phyloP scores from a whole-genome alignment of 2,888 invertebrate genomes.

The Crioceris asparagi region DNA sequence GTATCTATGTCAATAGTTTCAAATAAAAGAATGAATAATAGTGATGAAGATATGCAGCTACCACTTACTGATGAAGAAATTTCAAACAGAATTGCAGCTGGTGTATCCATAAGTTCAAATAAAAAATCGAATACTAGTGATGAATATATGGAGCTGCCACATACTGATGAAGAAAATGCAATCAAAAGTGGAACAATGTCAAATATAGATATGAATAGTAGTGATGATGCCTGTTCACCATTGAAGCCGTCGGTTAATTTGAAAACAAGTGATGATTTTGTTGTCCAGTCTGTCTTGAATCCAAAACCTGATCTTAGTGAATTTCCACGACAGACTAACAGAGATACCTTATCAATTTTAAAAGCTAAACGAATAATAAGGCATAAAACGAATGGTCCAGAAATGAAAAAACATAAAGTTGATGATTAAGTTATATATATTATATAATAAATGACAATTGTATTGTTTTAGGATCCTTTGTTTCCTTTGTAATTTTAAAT shows the following conservation, averaged over 20 bases:
- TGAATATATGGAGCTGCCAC: constrained; percentile 13
- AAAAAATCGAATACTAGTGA: no score
- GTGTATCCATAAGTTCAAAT: no score
- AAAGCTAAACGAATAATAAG: constrained; percentile 35
- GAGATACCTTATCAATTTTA: constrained; percentile 34
- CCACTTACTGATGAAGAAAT: no score
- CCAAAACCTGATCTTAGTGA: constrained; percentile 30
- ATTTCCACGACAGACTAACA: constrained; percentile 27
- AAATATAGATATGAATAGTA: no score
- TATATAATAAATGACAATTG: no score
- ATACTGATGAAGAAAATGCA: no score
- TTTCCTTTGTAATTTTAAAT: no score
- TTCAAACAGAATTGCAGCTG: constrained; percentile 9
- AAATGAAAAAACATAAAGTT: constrained; percentile 28
- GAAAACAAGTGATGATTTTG: constrained; percentile 19
- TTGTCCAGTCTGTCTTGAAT: constrained; percentile 23
- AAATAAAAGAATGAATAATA: no score
- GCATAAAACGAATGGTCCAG: constrained; percentile 30
- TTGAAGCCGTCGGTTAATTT: constrained; percentile 24
- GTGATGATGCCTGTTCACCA: constrained; percentile 12
- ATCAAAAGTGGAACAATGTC: constrained; percentile 8
- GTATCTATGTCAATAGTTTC: constrained; percentile 4
- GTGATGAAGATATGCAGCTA: constrained; percentile 10
- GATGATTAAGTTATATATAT: no score
- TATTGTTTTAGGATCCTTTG: no score